These are phyloP conservation scores for Anolis carolinensis DNA, from an alignment of 2,113 vertebrate genomes.

Conservation along the genomic window DNA sequence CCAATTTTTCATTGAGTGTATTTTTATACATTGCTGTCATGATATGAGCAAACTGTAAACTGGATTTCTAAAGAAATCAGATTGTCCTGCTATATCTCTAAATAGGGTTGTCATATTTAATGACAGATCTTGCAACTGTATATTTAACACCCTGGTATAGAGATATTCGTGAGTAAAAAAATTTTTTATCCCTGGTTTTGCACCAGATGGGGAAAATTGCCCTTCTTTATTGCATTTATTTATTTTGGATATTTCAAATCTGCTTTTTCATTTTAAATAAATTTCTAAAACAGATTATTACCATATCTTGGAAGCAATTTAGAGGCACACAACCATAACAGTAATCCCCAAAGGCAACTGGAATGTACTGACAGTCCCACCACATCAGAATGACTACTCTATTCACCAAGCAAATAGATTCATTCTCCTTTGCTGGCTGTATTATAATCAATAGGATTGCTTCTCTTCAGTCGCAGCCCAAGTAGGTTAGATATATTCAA, in stretches of 20 bases:
- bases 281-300: too few relatives aligned
- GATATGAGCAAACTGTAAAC: background rate
- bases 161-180: background rate
- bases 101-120: background rate
- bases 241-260: too few relatives aligned
- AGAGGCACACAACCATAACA: background rate
- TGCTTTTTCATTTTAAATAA: too few relatives aligned
- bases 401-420: background rate
- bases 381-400: background rate
- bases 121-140: background rate
- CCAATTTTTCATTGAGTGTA: slow-evolving; percentile 26
- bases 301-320: too few relatives aligned
- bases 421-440: background rate
- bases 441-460: background rate
- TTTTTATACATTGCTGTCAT: background rate
- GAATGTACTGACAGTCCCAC: background rate
- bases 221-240: too few relatives aligned
- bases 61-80: background rate
- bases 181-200: background rate
- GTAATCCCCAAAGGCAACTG: background rate
- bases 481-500: background rate
- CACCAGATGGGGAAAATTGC: too few relatives aligned
- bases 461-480: background rate
- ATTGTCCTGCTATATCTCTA: background rate
- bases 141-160: background rate